Percentiles rank a stretch among this genome's conserved stretches.
phyloP scores from a whole-genome alignment of 2,888 invertebrate species.

The Esperia sulphurella region DNA sequence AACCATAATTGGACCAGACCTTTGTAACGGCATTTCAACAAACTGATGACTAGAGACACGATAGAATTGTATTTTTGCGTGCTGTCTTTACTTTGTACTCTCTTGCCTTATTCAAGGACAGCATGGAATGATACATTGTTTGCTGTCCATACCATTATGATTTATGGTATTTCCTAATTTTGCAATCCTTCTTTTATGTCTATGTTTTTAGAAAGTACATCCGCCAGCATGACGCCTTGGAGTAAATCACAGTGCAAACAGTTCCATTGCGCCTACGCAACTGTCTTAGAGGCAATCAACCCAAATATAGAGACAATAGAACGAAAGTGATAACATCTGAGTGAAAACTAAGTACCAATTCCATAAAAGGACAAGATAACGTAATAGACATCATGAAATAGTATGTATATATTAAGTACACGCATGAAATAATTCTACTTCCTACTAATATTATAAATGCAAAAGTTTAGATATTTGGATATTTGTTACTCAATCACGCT shows the following conservation, averaged over 20 bases:
- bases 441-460: too few relatives aligned
- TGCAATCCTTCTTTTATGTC: not conserved
- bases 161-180: conserved; percentile 24
- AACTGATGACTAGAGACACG: conserved; percentile 31
- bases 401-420: too few relatives aligned
- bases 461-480: too few relatives aligned
- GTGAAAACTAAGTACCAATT: conserved; percentile 5
- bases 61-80: conserved; percentile 23
- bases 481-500: too few relatives aligned
- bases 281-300: conserved; percentile 29
- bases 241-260: conserved; percentile 28
- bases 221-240: conserved; percentile 21
- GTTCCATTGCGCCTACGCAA: conserved; percentile 33
- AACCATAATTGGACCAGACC: too few relatives aligned
- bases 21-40: too few relatives aligned
- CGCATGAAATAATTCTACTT: too few relatives aligned
- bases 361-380: not conserved
- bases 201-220: conserved; percentile 33
- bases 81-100: conserved; percentile 20
- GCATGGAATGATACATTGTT: conserved; percentile 15
- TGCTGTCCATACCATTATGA: conserved; percentile 15
- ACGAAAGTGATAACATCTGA: conserved; percentile 27
- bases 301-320: conserved; percentile 42
- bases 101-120: conserved; percentile 30
- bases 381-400: not conserved